Percentiles rank a stretch among this genome's conserved stretches.
Evolutionary conservation across 2,113 vertebrate genomes (phyloP).

Genomic region (Rhinoptilus africanus): DNA sequence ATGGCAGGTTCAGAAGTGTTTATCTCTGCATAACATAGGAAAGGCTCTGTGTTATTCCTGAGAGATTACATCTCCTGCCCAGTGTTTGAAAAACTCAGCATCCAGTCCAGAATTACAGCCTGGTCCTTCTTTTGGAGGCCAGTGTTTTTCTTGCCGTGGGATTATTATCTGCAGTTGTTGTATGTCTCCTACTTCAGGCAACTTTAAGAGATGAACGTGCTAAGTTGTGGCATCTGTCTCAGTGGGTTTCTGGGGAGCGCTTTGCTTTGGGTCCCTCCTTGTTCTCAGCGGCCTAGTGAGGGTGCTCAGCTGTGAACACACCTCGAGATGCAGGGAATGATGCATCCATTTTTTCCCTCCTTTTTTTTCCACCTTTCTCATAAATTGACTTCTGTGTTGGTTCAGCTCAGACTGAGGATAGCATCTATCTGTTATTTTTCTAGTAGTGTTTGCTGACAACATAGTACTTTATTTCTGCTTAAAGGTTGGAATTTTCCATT

Average conservation of each 20-base stretch:
- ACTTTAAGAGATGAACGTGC: background rate
- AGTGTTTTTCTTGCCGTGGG: background rate
- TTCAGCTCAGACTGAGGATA: background rate
- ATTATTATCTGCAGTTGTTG: background rate
- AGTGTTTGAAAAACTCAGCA: background rate
- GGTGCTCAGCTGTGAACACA: background rate
- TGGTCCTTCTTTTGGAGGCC: background rate
- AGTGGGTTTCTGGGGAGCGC: background rate
- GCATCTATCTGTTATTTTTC: conserved; percentile 10
- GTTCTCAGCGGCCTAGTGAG: background rate
- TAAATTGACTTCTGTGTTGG: background rate
- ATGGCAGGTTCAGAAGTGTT: background rate
- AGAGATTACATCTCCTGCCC: background rate
- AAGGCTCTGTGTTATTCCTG: background rate
- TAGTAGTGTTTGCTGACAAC: background rate
- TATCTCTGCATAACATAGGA: background rate
- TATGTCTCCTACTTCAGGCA: background rate
- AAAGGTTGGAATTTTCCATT: conserved; percentile 23
- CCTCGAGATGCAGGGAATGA: background rate
- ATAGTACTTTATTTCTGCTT: background rate
- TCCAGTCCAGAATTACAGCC: background rate
- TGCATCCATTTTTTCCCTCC: background rate
- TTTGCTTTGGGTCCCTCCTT: background rate
- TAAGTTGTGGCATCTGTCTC: background rate
- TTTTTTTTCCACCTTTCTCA: background rate